Conservation (phyloP, 2,113 vertebrate species). For the Caloenas nicobarica region DNA sequence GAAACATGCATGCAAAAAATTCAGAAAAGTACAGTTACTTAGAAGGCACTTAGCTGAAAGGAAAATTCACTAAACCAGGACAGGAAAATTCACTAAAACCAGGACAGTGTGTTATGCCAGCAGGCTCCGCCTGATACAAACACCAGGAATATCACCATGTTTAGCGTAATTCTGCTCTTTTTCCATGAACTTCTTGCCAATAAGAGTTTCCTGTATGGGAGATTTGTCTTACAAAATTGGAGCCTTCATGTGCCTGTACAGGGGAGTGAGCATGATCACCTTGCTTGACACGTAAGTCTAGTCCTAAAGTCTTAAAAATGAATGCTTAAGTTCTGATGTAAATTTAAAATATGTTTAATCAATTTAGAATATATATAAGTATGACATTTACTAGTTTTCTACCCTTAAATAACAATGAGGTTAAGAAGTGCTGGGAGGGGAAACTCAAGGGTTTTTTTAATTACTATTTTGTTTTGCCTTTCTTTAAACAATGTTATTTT, state of each 20-base stretch:
- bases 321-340: not conserved
- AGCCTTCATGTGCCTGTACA: not conserved
- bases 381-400: not conserved
- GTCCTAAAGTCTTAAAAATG: not conserved
- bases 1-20: too few species aligned
- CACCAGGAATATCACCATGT: rapidly evolving
- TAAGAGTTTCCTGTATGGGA: not conserved
- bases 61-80: too few species aligned
- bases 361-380: not conserved
- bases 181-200: not conserved
- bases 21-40: too few species aligned
- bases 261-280: not conserved
- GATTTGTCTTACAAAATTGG: not conserved
- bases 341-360: not conserved
- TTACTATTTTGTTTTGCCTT: not conserved
- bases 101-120: not conserved
- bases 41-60: too few species aligned
- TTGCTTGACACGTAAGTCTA: not conserved
- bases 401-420: not conserved
- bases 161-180: not conserved
- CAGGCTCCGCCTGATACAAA: not conserved
- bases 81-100: too few species aligned
- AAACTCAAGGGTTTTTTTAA: not conserved
- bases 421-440: not conserved
- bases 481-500: not conserved